phyloP scores from a whole-genome alignment of 2,797 vertebrate genomes.

The Eremophila alpestris region DNA sequence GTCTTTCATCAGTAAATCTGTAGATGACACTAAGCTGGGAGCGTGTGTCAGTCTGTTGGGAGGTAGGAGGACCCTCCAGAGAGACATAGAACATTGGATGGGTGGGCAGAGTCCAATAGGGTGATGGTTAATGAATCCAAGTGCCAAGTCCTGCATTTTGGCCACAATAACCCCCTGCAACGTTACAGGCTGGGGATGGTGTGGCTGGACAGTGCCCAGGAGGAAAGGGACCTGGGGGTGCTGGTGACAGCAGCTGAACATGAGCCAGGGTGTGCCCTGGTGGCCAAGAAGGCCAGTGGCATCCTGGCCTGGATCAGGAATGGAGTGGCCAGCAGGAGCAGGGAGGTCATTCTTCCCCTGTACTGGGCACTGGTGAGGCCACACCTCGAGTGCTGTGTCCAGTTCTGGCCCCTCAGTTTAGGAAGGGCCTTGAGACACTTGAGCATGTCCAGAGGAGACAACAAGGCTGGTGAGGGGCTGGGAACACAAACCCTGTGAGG shows the following conservation, averaged over 20 bases:
- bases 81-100: too few relatives aligned
- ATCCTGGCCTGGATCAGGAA: not conserved
- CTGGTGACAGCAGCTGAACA: not conserved
- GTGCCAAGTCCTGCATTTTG: not conserved
- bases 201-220: too few relatives aligned
- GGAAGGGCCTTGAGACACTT: not conserved
- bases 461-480: not conserved
- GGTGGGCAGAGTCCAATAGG: too few relatives aligned
- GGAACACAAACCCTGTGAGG: not conserved
- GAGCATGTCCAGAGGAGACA: not conserved
- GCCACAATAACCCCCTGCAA: not conserved
- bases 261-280: not conserved
- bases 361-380: too few relatives aligned
- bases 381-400: too few relatives aligned
- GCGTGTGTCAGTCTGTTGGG: too few relatives aligned
- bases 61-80: too few relatives aligned
- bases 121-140: not conserved
- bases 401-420: not conserved
- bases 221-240: not conserved
- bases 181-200: not conserved
- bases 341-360: too few relatives aligned
- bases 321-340: rapidly evolving
- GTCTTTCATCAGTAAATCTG: not conserved
- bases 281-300: not conserved
- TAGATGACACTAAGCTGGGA: not conserved